Base-by-base conservation (phyloP, 2,113 vertebrate genomes). In the Meleagris gallopavo region DNA sequence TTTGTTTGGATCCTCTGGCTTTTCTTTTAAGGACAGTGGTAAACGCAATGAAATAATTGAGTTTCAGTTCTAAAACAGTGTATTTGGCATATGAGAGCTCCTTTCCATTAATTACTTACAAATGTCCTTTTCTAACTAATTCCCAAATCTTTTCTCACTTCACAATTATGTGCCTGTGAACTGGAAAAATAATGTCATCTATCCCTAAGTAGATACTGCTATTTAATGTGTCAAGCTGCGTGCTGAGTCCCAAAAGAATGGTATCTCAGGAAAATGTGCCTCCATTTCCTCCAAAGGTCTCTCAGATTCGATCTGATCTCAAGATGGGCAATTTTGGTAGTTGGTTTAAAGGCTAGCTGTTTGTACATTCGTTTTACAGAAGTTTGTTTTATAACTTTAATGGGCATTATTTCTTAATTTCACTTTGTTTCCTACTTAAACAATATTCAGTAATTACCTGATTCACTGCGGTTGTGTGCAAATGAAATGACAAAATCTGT, bases 401-500 rank as follows among this genome's bases (percentile, higher is more conserved):
- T 61, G n/a, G 71, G 73, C 52, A 36, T 90, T 86, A 72, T 86
- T 90, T 88, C 61, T 71, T 89, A 93, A 86, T 92, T 94, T 94
- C 88, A 41, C 32, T 67, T 90, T 81, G 45, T 87, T 92, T 95
- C 55, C 24, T 72, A 5, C 7, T 65, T 57, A 46, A 89, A 40
- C 7, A 1, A 12, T 82, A 4, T 93, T 88, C 60, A 79, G 50
- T 90, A 91, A 95, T 95, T 92, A 88, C 86, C 81, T 93, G 89
- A 83, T 90, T 94, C 88, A 38, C 61, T 72, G 41, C 82, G 67
- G 30, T 54, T 71, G 52, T 46, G 62, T 46, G 52, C 62, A 41
- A 70, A 75, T 84, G 79, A 93, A 95, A 83, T 82, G 10, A 58
- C 80, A 61, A 94, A 89, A 97, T 97, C 95, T 96, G 93, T 93